A percentile compares a stretch with the other conserved stretches of the same genome.
phyloP scores from a whole-genome alignment of 2,113 vertebrate genomes.

The Nesoenas mayeri region DNA sequence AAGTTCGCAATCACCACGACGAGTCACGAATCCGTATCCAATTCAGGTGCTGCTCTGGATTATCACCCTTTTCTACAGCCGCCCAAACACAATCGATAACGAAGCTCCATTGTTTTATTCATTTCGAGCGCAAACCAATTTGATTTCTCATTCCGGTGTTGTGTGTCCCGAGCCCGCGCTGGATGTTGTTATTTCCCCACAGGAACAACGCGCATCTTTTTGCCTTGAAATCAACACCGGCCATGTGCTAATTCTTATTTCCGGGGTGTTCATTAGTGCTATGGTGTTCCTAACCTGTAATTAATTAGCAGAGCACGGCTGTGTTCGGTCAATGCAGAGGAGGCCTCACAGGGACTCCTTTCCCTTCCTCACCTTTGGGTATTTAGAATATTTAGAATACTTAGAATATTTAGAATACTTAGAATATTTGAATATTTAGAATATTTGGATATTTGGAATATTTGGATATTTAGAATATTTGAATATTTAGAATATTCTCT shows the following conservation, averaged over 20 bases:
- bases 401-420: too few relatives aligned
- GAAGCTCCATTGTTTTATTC: background rate
- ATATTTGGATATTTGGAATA: too few relatives aligned
- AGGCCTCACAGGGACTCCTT: background rate
- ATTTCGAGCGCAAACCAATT: background rate
- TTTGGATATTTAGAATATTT: too few relatives aligned
- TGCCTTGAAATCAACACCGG: background rate
- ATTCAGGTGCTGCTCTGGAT: background rate
- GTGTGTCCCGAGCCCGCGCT: background rate
- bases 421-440: too few relatives aligned
- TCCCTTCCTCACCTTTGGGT: background rate
- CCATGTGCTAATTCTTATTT: background rate
- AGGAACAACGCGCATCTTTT: background rate
- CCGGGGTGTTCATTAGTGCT: background rate
- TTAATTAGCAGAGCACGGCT: background rate
- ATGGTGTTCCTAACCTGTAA: background rate
- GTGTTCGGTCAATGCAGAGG: background rate
- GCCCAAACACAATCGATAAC: background rate
- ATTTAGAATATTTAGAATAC: background rate
- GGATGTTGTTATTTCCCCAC: background rate
- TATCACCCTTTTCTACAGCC: background rate
- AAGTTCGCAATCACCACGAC: background rate
- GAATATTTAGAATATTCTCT: too few relatives aligned
- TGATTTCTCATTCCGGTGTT: background rate
- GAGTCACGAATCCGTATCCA: background rate